Evolutionary conservation across 2,888 invertebrate species (phyloP), one percentile per base, ranked within the genome.

Genomic region (Hydroisotoma schaefferi): DNA sequence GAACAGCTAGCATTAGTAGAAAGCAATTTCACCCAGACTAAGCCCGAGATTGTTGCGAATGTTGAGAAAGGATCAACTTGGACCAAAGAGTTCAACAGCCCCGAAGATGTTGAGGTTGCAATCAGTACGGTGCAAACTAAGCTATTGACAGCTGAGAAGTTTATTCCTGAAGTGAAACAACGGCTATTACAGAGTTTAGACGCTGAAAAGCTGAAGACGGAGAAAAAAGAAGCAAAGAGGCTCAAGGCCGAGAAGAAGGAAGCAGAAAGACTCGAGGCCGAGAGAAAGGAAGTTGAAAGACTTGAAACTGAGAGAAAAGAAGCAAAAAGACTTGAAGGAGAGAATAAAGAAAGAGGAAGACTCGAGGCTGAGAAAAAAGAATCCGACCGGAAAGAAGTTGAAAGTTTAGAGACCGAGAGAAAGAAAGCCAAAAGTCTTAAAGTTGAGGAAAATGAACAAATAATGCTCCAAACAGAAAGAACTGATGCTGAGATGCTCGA

Each of bases 101-200:
- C 61, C 12, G 29, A 46, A 6, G 59, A 63, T 15, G 40, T 66
- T 5, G 27, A 46, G 8, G 56, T 61, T 68, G 81, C 82, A 57
- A 78, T 85, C 1, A 80, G 81, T 0, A 82, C 85, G 68, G 77
- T 89, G 25, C 81, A 61, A 37, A 40, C 54, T 0, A 62, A 59
- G 20, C 23, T 62, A 2, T 37, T 65, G 8, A 55, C 63, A 28
- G 80, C 88, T 6, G 88, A 88, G 69, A 84, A 86, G 68, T 80
- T 81, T 22, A 84, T 91, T 8, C 80, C 81, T 28, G 80, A 82
- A 5, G 88, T 91, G 78, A 81, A 88, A 62, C 89, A 90, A 64
- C 84, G 87, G 53, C 80, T 90, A 0, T 76, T 90, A 4, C 89
- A 90, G 75, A 76, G n/a, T n/a, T n/a, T n/a, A n/a, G n/a, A n/a